A percentile compares a stretch with the other conserved stretches of the same genome.
phyloP scores from a whole-genome alignment of 2,113 vertebrate genomes.

The Toxotes chatareus region DNA sequence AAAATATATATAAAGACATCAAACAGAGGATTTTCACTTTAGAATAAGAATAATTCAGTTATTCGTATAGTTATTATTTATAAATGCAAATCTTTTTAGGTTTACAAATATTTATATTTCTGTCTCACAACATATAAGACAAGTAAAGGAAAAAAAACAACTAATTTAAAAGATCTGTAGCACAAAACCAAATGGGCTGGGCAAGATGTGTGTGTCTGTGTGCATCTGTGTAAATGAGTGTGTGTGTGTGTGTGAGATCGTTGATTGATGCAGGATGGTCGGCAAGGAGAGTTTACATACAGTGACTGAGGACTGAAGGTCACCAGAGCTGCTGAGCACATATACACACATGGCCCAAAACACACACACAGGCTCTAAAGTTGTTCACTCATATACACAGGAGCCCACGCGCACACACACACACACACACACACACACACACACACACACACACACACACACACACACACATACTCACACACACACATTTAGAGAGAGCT shows the following conservation, averaged over 20 bases:
- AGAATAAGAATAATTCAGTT: neutral
- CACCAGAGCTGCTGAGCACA: conserved; percentile 38
- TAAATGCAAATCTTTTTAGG: neutral
- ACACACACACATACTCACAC: conserved; percentile 16
- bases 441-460: conserved; percentile 3
- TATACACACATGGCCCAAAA: conserved; percentile 2
- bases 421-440: conserved; percentile 9
- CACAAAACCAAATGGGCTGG: neutral
- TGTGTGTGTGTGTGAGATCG: neutral
- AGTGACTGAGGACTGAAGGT: conserved; percentile 50
- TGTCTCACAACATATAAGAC: neutral
- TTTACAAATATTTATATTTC: neutral
- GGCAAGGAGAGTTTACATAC: conserved; percentile 18
- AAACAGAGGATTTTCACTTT: neutral
- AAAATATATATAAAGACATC: too few species aligned
- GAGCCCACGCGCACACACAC: conserved; percentile 13
- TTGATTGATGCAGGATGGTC: neutral
- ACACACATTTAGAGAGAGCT: neutral
- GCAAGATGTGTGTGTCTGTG: neutral
- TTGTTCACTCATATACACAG: conserved; percentile 13
- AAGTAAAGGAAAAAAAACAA: neutral
- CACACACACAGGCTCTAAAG: conserved; percentile 13
- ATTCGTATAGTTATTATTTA: neutral
- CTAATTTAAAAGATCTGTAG: neutral
- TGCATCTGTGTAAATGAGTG: conserved; percentile 5